Base-by-base conservation (phyloP, 2,888 invertebrate genomes). In the Epinotia demarniana region DNA sequence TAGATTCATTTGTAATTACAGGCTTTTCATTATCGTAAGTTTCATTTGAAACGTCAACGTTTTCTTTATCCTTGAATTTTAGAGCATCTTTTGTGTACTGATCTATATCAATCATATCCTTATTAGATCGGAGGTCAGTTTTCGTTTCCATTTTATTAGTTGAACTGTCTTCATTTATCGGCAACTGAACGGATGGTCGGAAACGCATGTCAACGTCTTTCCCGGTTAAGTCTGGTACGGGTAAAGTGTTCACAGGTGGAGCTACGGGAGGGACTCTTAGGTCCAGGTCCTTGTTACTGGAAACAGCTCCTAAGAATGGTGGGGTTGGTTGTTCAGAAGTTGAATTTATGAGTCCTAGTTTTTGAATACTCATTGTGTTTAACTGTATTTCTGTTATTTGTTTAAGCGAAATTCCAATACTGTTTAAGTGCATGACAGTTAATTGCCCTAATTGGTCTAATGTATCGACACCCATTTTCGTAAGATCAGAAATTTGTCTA, bases 361-460 rank as follows among this genome's bases (percentile, higher is more conserved):
- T 95, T 83, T 95, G 94, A 83, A 95, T 95, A 80, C 93, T 95
- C 89, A 95, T 93, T 11, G 95, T 95, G 86, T 95, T 96, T 73
- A 95, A 86, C 82, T 96, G 96, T 79, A 96, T 95, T 84, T 95
- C 95, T 49, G 94, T 94, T 69, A 96, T 95, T 87, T 96, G 95
- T 81, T 92, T 91, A 73, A 95, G 86, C 5, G 95, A 95, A 70
- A 96, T 89, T 16, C 96, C 96, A 80, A 95, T 94, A 82, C 94
- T 94, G 83, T 95, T 95, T 63, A 96, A 84, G 81, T 95, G 95
- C 53, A 95, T 92, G 76, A 96, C 95, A 62, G 95, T 95, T 73
- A 96, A 87, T 83, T 95, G 95, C 78, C 95, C 92, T 79, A 96
- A 88, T 81, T 96, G 95, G 81, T 95, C 95, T 82, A 96, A 90